These are phyloP conservation scores for Tapirus indicus DNA, from an alignment of 2,797 vertebrate genomes.

Conservation along the genomic window DNA sequence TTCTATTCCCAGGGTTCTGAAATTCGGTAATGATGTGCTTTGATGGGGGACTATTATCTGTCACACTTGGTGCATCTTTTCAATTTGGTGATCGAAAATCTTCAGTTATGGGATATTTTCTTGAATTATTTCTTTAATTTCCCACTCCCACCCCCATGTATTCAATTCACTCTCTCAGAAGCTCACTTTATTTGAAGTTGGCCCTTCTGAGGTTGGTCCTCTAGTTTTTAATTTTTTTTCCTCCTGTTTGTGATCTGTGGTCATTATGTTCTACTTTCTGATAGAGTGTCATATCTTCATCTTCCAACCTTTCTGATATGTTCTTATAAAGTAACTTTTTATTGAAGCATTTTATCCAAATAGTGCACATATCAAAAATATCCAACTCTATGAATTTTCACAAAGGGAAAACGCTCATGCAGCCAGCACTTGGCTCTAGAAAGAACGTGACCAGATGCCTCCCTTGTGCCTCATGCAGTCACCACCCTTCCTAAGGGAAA, in stretches of 20 bases:
- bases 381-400: not conserved
- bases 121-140: not conserved
- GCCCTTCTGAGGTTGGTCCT: not conserved
- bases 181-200: not conserved
- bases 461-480: not conserved
- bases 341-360: not conserved
- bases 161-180: conserved; percentile 1
- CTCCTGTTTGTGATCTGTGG: not conserved
- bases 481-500: not conserved
- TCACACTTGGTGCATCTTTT: not conserved
- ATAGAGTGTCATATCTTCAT: not conserved
- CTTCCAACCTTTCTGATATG: not conserved
- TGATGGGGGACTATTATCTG: not conserved
- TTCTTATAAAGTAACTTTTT: not conserved
- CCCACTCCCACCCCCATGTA: not conserved
- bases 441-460: not conserved
- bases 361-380: not conserved
- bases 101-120: not conserved
- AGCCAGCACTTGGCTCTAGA: not conserved
- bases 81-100: not conserved
- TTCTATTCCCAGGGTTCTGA: not conserved
- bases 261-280: not conserved
- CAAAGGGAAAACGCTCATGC: not conserved
- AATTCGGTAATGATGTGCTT: not conserved
- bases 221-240: not conserved